Evolutionary conservation across 1,140 invertebrate genomes (phyloP).

Genomic region (Cataglyphis hispanica): DNA sequence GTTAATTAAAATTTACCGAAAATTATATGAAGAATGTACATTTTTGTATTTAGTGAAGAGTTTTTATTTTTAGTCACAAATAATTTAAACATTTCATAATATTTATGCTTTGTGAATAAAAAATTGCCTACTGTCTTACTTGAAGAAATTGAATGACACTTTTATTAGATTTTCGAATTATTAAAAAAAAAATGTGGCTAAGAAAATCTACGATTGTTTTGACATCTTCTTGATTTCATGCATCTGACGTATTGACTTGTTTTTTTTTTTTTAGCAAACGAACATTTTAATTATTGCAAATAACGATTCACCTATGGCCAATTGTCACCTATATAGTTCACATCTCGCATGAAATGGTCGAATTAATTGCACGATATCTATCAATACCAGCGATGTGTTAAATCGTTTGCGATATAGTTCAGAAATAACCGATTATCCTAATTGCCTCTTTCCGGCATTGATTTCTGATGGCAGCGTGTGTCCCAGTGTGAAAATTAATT

Average conservation of each 20-base stretch:
- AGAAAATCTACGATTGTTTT: slow-evolving; percentile 4
- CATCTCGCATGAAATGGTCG: neutral
- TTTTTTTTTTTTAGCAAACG: neutral
- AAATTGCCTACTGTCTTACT: neutral
- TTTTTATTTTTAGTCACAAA: neutral
- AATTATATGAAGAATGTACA: neutral
- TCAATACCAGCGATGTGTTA: neutral
- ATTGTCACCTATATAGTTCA: slow-evolving; percentile 16
- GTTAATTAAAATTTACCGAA: neutral
- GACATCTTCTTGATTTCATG: no score
- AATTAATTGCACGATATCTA: slow-evolving; percentile 42
- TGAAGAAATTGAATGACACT: neutral
- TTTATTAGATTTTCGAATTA: neutral
- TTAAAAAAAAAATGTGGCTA: neutral
- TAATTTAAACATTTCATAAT: neutral
- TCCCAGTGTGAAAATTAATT: slow-evolving; percentile 38
- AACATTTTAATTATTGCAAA: slow-evolving; percentile 29
- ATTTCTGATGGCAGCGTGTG: slow-evolving; percentile 34
- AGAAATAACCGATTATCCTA: slow-evolving; percentile 54
- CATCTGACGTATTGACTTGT: slow-evolving; percentile 21
- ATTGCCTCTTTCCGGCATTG: slow-evolving; percentile 33
- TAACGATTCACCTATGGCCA: neutral
- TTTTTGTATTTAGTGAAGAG: neutral
- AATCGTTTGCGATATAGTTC: slow-evolving; percentile 22
- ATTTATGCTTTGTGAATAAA: neutral